Evolutionary conservation across 2,113 vertebrate genomes (phyloP).

Genomic region (Nanorana parkeri): DNA sequence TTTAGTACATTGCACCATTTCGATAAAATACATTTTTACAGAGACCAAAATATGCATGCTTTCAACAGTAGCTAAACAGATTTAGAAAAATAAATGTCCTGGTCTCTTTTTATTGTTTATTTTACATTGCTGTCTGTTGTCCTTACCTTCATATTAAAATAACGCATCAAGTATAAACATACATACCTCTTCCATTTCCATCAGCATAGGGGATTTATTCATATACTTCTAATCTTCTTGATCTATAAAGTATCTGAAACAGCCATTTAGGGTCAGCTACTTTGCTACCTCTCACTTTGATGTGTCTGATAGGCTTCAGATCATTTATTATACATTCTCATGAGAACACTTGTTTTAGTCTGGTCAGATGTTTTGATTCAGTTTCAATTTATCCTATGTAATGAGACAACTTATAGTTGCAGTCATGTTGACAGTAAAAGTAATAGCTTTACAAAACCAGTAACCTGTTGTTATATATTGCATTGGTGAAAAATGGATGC

Average conservation of each 20-base stretch:
- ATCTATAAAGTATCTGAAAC: not conserved
- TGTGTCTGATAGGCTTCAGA: not conserved
- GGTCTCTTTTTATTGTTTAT: constrained; percentile 51
- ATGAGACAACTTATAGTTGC: constrained; percentile 71
- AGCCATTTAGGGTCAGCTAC: constrained; percentile 28
- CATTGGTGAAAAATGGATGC: constrained; percentile 74
- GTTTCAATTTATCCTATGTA: constrained; percentile 73
- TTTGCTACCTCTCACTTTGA: constrained; percentile 52
- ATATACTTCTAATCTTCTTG: not conserved
- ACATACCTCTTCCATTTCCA: constrained; percentile 51
- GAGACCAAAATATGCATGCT: not conserved
- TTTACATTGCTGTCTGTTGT: constrained; percentile 57
- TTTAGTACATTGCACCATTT: no score
- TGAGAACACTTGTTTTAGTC: constrained; percentile 54
- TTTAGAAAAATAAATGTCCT: not conserved
- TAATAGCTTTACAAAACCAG: constrained; percentile 77
- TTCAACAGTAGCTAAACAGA: not conserved
- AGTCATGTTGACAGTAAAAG: constrained; percentile 75
- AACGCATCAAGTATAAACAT: not conserved
- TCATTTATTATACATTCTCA: constrained; percentile 39
- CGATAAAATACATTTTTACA: no score
- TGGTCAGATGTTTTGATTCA: constrained; percentile 64
- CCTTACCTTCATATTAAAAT: constrained; percentile 48
- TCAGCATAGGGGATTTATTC: not conserved
- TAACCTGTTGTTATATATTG: constrained; percentile 69